Base-by-base conservation (phyloP, 2,113 vertebrate genomes). In the Equus quagga region DNA sequence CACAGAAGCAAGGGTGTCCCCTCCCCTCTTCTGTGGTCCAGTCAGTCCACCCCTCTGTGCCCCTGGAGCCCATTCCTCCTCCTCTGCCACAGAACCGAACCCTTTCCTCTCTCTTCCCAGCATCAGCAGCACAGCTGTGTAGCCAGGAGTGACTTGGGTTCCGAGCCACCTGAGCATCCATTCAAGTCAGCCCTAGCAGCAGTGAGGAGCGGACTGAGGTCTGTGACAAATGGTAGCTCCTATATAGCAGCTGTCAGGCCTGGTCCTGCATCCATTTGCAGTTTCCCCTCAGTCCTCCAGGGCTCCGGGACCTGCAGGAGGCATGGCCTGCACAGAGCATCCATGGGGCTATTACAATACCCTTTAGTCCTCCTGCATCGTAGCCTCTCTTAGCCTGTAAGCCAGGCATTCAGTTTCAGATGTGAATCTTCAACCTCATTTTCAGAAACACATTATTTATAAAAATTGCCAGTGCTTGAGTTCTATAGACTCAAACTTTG, bases 21-120 rank as follows among this genome's bases (percentile, higher is more conserved):
- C 33, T 44, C 54, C 26, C 1, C 19, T 69, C n/a, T 26, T 78
- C 23, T 8, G 46, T 12, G 24, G 51, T 46, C 44, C 49, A 1
- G 10, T 21, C 24, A 76, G 6, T 24, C 21, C 33, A 19, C 0
- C 7, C 28, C 41, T 49, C 33, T 28, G 8, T 65, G 4, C 5
- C 36, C 9, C 21, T 58, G 14, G 19, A 14, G 14, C 70, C 6
- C 21, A 6, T 36, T 4, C 3, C 2, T 24, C 58, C 8, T 2
- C 33, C 8, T 58, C 8, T 67, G 33, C 18, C 65, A 46, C 4
- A 23, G 26, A 4, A 67, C 46, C 41, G 33, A 87, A 41, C 33
- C 5, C 13, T 75, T 10, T 56, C 1, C 1, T 49, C 2, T 33
- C 14, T 0, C 28, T 51, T 10, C 15, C 28, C 23, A 12, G 28